Base-by-base conservation (phyloP, 2,113 vertebrate species). In the Pseudois nayaur region DNA sequence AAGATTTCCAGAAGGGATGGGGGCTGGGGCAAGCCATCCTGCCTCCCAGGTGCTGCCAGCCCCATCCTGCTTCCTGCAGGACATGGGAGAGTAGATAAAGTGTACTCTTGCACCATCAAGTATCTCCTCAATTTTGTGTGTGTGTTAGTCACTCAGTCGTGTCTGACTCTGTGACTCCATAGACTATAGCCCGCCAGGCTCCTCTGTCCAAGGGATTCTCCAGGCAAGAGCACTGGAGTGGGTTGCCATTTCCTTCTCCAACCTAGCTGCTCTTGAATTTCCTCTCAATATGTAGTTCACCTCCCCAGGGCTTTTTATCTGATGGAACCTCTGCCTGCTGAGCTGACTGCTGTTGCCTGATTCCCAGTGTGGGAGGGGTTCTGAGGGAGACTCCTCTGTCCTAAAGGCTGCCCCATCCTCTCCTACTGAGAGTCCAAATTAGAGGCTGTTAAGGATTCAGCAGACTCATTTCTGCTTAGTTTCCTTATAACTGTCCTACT, bases 261-360 rank as follows among this genome's bases (percentile, higher is more conserved):
- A 36, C 60, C 74, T 8, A 64, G 71, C 14, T 81, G 84, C 81
- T 92, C 36, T 94, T 60, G 54, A 97, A 78, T 60, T 94, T 60
- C 76, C 67, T 95, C 93, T 89, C 79, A 33, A 48, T 10, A 43
- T 27, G 21, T n/a, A 59, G 40, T 88, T 71, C 6, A 55, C 48
- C 50, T 78, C n/a, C 45, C 59, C 52, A n/a, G 59, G 40, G 62
- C 52, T 59, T 90, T 64, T n/a, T 36, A 9, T 40, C 29, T 17
- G 5, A 36, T 3, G 14, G n/a, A 9, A 23, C 23, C 3, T 25
- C 74, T 14, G 19, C 55, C 74, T 76, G 84, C 87, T 81, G 31
- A 1, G 19, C 23, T 16, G 15, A 45, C 50, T 59, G 29, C n/a
- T 74, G 45, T 13, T 79, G 54, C 50, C 4, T 4, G 67, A 59